A percentile compares a stretch with the other conserved stretches of the same genome.
These are phyloP conservation scores for Drosophila bocki DNA, from an alignment of 1,140 invertebrate species.

Conservation along the genomic window DNA sequence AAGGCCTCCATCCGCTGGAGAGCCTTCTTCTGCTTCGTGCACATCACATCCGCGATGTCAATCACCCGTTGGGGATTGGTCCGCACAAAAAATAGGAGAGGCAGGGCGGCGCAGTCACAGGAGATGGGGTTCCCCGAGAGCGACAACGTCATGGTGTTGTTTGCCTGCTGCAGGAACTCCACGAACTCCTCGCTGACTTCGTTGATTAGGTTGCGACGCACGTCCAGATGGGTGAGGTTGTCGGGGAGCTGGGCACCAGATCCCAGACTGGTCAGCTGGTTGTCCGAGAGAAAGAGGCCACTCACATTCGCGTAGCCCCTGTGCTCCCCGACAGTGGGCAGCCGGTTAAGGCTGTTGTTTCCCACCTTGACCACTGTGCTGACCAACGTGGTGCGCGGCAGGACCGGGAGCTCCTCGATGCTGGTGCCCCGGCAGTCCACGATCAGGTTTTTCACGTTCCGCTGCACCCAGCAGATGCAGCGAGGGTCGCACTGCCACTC, in stretches of 20 bases:
- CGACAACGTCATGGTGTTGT: conserved; percentile 78
- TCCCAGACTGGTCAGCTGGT: conserved; percentile 85
- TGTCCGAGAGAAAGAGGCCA: conserved; percentile 86
- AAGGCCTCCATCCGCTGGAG: conserved; percentile 84
- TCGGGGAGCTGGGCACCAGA: conserved; percentile 62
- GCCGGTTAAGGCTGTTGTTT: conserved; percentile 85
- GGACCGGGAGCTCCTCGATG: conserved; percentile 69
- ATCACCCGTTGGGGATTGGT: conserved; percentile 78
- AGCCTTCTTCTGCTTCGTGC: conserved; percentile 68
- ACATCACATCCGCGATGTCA: conserved; percentile 84
- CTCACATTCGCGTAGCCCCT: conserved; percentile 85
- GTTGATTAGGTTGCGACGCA: conserved; percentile 86
- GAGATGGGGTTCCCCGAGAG: conserved; percentile 88
- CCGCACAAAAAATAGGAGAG: conserved; percentile 87
- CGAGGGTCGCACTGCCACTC: conserved; percentile 84
- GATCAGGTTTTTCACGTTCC: conserved; percentile 80
- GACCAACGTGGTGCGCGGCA: conserved; percentile 64
- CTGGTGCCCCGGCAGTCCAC: conserved; percentile 86
- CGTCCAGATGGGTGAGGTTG: conserved; percentile 84
- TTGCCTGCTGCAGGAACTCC: conserved; percentile 68
- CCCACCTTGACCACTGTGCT: conserved; percentile 85
- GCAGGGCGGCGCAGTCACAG: conserved; percentile 87
- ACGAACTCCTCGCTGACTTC: conserved; percentile 81
- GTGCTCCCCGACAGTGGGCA: conserved; percentile 76
- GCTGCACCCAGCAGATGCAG: conserved; percentile 86